Evolutionary conservation across 2,797 vertebrate species (phyloP).

Genomic region (Anas bernieri): DNA sequence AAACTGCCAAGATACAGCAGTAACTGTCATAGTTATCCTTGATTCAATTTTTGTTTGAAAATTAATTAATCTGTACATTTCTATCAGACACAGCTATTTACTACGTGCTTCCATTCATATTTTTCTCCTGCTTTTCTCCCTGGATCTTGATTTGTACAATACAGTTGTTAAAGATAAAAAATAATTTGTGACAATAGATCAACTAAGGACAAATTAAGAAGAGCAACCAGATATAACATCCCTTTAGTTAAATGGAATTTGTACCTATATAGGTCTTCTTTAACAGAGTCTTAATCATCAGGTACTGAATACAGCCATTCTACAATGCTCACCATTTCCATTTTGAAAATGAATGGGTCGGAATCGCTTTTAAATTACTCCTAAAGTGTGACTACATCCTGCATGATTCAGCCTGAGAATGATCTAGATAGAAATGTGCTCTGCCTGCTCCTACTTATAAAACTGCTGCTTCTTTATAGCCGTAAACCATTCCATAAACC

Average conservation of each 20-base stretch:
- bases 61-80: background rate
- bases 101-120: background rate
- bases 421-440: background rate
- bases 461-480: background rate
- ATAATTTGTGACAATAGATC: background rate
- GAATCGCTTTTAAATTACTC: background rate
- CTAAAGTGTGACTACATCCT: background rate
- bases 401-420: background rate
- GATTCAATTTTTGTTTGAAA: conserved; percentile 22
- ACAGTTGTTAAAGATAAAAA: background rate
- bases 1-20: conserved; percentile 12
- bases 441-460: background rate
- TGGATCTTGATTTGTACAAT: background rate
- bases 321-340: background rate
- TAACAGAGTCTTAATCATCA: background rate
- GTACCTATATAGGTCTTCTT: background rate
- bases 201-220: background rate
- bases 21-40: background rate
- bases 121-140: background rate
- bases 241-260: background rate
- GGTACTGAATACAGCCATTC: background rate
- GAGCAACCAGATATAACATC: background rate
- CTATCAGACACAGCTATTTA: background rate
- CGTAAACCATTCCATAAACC: background rate
- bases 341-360: background rate